These are phyloP conservation scores for Oplegnathus fasciatus DNA, from an alignment of 2,113 vertebrate genomes.

Conservation along the genomic window DNA sequence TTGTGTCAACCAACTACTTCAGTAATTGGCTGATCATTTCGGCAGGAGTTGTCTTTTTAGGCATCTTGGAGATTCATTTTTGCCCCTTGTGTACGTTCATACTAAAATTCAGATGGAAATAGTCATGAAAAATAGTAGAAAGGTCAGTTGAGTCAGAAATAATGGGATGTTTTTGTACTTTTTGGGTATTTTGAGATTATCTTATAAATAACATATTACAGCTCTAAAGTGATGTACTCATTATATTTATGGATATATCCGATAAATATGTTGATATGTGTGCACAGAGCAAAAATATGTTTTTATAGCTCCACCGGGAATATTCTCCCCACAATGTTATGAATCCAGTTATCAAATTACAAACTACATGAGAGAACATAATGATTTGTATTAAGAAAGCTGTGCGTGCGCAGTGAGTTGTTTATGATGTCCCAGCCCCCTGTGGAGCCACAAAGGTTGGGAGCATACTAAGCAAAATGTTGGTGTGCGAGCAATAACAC, in stretches of 20 bases:
- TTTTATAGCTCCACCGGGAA: not conserved
- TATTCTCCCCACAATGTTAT: not conserved
- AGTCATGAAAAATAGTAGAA: not conserved
- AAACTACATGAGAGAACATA: constrained; percentile 4
- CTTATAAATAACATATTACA: not conserved
- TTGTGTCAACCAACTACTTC: not conserved
- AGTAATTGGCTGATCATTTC: not conserved
- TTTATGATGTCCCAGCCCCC: constrained; percentile 24
- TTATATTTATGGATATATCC: not conserved
- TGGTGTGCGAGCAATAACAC: constrained; percentile 38
- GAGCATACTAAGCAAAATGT: constrained; percentile 31
- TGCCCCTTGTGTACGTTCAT: not conserved
- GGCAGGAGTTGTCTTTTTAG: not conserved
- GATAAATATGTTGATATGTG: not conserved
- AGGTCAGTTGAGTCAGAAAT: not conserved
- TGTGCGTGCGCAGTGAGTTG: not conserved
- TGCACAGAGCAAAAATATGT: not conserved
- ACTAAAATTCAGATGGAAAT: too few species aligned
- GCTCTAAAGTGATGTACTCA: not conserved
- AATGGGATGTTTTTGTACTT: not conserved
- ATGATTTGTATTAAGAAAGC: constrained; percentile 7
- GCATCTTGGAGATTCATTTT: not conserved
- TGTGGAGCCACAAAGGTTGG: constrained; percentile 47
- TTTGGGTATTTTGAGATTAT: not conserved
- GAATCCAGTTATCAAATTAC: not conserved